phyloP scores from a whole-genome alignment of 2,113 vertebrate species.

The Chiloscyllium plagiosum region DNA sequence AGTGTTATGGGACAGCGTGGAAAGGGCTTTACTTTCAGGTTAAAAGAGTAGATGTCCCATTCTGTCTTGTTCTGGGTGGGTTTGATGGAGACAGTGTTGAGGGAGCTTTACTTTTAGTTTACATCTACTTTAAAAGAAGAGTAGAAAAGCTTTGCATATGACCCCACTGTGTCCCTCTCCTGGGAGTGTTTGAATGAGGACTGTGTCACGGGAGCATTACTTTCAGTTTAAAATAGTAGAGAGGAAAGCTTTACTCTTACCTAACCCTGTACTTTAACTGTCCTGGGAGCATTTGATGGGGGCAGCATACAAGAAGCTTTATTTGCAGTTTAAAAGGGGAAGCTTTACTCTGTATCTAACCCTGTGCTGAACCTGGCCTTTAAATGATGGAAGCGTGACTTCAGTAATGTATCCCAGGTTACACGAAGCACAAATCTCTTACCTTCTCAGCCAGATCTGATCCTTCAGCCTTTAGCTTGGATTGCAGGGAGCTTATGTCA shows the following conservation, averaged over 20 bases:
- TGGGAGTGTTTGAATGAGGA: background rate
- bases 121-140: no score
- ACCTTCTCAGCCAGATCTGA: slow-evolving; percentile 92
- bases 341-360: background rate
- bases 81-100: no score
- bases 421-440: slow-evolving; percentile 40
- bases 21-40: no score
- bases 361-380: background rate
- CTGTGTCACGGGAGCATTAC: background rate
- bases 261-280: background rate
- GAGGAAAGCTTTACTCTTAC: background rate
- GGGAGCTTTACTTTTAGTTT: no score
- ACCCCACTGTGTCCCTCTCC: background rate
- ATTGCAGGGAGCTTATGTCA: slow-evolving; percentile 81
- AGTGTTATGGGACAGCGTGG: no score
- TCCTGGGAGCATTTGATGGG: background rate
- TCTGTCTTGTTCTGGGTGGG: no score
- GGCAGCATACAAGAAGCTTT: background rate
- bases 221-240: no score
- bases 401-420: background rate
- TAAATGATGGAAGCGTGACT: background rate
- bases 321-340: background rate
- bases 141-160: no score
- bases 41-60: no score
- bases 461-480: slow-evolving; percentile 86